phyloP scores from a whole-genome alignment of 2,888 invertebrate species.

The Cataglyphis altisquamis region DNA sequence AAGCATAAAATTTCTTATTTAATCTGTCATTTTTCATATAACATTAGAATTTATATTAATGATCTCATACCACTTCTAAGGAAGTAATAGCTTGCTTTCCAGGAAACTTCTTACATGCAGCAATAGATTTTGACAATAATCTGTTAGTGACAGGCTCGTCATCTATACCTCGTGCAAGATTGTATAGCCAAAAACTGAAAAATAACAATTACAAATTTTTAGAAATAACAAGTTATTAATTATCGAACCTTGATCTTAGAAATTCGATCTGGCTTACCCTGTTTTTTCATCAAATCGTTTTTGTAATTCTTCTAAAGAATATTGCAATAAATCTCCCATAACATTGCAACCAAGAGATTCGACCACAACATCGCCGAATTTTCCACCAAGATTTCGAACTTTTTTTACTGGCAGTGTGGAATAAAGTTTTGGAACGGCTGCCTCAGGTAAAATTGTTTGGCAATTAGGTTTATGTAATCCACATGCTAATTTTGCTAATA shows the following conservation, averaged over 20 bases:
- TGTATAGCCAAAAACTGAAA: slow-evolving; percentile 92
- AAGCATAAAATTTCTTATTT: not conserved
- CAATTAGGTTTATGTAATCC: slow-evolving; percentile 97
- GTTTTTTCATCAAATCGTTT: slow-evolving; percentile 94
- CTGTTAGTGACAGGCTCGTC: slow-evolving; percentile 94
- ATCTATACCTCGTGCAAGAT: slow-evolving; percentile 95
- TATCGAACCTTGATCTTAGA: not conserved
- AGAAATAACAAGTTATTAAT: slow-evolving; percentile 14
- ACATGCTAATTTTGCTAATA: slow-evolving; percentile 97
- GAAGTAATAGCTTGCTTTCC: slow-evolving; percentile 92
- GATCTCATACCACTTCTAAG: slow-evolving; percentile 88
- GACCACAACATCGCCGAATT: slow-evolving; percentile 94
- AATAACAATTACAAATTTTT: slow-evolving; percentile 19
- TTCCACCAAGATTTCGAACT: slow-evolving; percentile 97
- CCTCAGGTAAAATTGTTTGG: slow-evolving; percentile 95
- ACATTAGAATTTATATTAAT: slow-evolving; percentile 30
- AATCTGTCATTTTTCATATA: slow-evolving; percentile 9
- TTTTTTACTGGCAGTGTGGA: slow-evolving; percentile 92
- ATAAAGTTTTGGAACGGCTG: slow-evolving; percentile 87
- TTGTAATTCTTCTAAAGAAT: slow-evolving; percentile 91
- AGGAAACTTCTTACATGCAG: slow-evolving; percentile 97
- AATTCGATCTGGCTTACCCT: slow-evolving; percentile 88
- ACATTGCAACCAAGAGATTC: slow-evolving; percentile 91
- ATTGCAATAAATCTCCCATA: slow-evolving; percentile 93
- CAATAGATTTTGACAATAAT: slow-evolving; percentile 96